phyloP scores from a whole-genome alignment of 2,888 invertebrate genomes.

The Nemotelus nigrinus region DNA sequence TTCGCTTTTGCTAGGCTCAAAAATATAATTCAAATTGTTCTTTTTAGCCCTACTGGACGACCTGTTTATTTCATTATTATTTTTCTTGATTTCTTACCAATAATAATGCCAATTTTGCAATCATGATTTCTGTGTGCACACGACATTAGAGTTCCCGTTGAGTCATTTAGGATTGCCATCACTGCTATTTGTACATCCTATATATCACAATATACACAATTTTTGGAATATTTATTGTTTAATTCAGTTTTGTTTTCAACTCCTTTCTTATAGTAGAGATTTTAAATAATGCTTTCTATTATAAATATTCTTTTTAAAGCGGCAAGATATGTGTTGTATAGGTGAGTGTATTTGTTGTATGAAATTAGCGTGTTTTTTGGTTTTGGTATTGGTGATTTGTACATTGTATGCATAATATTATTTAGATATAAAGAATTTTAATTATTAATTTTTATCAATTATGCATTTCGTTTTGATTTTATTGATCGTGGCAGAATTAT shows the following conservation, averaged over 20 bases:
- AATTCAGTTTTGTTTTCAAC: not conserved
- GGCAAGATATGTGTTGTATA: not conserved
- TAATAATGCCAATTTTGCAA: slow-evolving; percentile 76
- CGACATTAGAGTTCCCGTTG: slow-evolving; percentile 92
- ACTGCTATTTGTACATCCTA: slow-evolving; percentile 81
- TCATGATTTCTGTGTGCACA: slow-evolving; percentile 84
- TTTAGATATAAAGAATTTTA: too few species aligned
- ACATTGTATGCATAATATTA: too few species aligned
- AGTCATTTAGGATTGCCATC: slow-evolving; percentile 92
- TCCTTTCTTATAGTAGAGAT: not conserved
- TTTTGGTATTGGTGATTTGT: not conserved
- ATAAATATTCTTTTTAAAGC: too few species aligned
- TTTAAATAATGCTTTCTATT: too few species aligned
- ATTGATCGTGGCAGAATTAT: too few species aligned
- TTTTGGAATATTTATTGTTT: not conserved
- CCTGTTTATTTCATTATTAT: too few species aligned
- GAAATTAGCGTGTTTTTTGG: not conserved
- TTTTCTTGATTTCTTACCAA: slow-evolving; percentile 69
- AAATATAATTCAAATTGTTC: too few species aligned
- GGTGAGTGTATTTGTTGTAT: not conserved
- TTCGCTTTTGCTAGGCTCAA: not conserved
- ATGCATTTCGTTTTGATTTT: too few species aligned
- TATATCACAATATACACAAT: slow-evolving; percentile 8
- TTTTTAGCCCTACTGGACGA: too few species aligned
- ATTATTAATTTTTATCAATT: too few species aligned